A percentile compares a stretch with the other conserved stretches of the same genome.
Conservation (phyloP, 2,888 invertebrate species). For the Anaspis maculata region DNA sequence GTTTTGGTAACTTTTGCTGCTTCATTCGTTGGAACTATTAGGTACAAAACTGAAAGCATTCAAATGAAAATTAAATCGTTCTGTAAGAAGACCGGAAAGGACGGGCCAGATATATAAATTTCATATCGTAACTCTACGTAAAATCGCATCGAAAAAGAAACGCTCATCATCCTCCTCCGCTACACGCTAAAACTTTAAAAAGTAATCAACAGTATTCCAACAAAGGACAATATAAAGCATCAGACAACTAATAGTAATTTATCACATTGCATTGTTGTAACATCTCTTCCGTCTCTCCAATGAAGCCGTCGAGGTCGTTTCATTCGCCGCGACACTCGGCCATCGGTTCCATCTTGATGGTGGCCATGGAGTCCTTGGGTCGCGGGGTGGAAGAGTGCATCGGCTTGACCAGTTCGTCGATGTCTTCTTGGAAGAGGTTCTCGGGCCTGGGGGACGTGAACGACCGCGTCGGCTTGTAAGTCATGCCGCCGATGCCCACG, state of each 20-base stretch:
- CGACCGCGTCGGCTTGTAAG: slow-evolving; percentile 53
- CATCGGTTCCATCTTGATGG: slow-evolving; percentile 65
- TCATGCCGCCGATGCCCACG: slow-evolving; percentile 53
- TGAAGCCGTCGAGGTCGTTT: no score
- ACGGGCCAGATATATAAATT: no score
- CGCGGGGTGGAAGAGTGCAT: slow-evolving; percentile 42
- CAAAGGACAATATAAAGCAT: no score
- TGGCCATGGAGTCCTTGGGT: slow-evolving; percentile 48
- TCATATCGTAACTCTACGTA: no score
- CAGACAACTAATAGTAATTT: slow-evolving; percentile 41
- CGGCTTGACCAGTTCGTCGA: slow-evolving; percentile 56
- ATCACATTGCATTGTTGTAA: slow-evolving; percentile 42
- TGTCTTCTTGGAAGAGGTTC: slow-evolving; percentile 55
- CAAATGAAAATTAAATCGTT: no score
- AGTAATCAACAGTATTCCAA: slow-evolving; percentile 31
- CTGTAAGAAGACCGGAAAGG: no score
- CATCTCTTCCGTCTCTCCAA: no score
- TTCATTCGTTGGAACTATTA: no score
- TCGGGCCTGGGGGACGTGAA: slow-evolving; percentile 56
- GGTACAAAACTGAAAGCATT: no score
- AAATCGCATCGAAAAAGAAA: slow-evolving; percentile 42
- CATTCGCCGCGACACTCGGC: slow-evolving; percentile 59
- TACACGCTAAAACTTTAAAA: slow-evolving; percentile 36
- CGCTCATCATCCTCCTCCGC: no score
- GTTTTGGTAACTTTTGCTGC: no score